Conservation (phyloP, 2,797 vertebrate species). For the Crenichthys baileyi region DNA sequence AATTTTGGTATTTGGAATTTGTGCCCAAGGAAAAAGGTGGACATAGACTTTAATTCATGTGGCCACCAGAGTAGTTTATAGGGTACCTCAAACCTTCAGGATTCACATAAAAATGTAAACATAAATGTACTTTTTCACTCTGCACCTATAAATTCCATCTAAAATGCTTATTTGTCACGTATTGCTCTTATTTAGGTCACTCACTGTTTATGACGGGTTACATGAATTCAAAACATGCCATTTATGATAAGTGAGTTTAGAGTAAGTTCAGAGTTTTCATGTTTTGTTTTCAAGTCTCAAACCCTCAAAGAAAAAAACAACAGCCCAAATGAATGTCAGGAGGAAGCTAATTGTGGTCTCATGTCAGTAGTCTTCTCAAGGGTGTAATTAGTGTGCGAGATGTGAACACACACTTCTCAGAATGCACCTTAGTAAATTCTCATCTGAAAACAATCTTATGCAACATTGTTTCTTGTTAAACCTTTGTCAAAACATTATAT, state of each 20-base stretch:
- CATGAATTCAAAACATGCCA: not conserved
- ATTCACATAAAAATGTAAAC: no score
- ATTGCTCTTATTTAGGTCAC: not conserved
- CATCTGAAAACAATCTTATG: not conserved
- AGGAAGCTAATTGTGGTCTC: constrained; percentile 13
- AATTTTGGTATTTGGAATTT: not conserved
- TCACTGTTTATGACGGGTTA: not conserved
- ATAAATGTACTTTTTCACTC: no score
- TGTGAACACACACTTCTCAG: not conserved
- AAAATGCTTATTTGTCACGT: not conserved
- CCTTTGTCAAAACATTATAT: not conserved
- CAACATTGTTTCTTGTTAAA: not conserved
- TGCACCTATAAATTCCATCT: no score
- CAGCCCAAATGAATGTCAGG: not conserved
- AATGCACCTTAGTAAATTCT: not conserved
- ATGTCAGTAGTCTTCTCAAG: constrained; percentile 1
- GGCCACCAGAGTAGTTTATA: no score
- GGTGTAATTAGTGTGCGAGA: constrained; percentile 8
- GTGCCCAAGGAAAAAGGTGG: no score
- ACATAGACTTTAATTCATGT: no score
- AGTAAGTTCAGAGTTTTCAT: not conserved
- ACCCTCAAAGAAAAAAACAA: constrained; percentile 1
- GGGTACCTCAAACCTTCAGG: no score
- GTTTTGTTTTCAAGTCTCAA: not conserved
- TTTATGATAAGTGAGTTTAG: not conserved